Evolutionary conservation across 2,797 vertebrate genomes (phyloP).

Genomic region (Enteromius thamalakanensis): DNA sequence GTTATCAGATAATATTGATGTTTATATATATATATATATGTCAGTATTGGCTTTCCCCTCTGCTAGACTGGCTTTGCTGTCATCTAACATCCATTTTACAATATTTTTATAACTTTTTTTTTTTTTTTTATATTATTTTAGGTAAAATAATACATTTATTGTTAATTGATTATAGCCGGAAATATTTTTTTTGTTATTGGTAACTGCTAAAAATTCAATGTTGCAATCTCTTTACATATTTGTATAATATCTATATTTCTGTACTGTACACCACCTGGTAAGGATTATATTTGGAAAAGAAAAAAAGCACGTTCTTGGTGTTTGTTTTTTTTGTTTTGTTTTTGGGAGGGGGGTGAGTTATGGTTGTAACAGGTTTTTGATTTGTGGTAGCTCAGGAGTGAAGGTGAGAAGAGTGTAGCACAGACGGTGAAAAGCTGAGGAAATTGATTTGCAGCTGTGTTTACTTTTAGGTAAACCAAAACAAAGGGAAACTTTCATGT

Average conservation of each 20-base stretch:
- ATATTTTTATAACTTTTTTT: neutral
- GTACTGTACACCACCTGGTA: neutral
- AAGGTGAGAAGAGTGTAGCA: slow-evolving; percentile 49
- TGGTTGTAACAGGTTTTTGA: slow-evolving; percentile 4
- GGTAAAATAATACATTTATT: neutral
- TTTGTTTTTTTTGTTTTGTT: no score
- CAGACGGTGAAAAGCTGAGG: slow-evolving; percentile 41
- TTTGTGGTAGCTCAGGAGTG: slow-evolving; percentile 36
- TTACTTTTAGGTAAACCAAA: slow-evolving; percentile 55
- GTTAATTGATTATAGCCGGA: neutral
- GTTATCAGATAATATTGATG: no score
- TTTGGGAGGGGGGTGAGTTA: neutral
- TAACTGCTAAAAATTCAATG: neutral
- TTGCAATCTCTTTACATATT: neutral
- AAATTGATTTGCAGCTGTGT: slow-evolving; percentile 57
- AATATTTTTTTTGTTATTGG: neutral
- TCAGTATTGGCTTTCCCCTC: neutral
- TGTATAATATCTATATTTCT: neutral
- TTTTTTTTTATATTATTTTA: neutral
- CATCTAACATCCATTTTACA: neutral
- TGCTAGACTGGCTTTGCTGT: neutral
- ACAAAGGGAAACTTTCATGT: slow-evolving; percentile 53
- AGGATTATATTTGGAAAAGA: neutral
- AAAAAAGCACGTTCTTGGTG: neutral
- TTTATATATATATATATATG: neutral